Conservation (phyloP, 2,797 vertebrate species). For the Oreonectes daqikongensis region DNA sequence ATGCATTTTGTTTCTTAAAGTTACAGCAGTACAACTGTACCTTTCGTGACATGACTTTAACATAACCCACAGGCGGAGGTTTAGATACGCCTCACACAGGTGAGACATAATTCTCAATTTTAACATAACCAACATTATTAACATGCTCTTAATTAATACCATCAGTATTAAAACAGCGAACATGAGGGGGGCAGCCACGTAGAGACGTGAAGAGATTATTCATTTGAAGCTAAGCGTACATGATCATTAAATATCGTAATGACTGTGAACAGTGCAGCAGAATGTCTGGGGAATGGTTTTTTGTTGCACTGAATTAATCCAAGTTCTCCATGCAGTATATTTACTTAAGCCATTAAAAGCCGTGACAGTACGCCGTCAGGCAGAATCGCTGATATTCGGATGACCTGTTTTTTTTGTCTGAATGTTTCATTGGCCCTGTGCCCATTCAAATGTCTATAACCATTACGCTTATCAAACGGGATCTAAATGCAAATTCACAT, state of each 20-base stretch:
- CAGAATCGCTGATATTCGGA: conserved; percentile 65
- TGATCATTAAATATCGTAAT: conserved; percentile 62
- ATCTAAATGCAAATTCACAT: conserved; percentile 42
- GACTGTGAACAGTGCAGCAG: conserved; percentile 46
- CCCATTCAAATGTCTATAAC: conserved; percentile 62
- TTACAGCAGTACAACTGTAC: not conserved
- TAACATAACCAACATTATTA: conserved; percentile 44
- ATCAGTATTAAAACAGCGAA: conserved; percentile 23
- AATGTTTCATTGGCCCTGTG: conserved; percentile 40
- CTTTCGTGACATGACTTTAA: conserved; percentile 18
- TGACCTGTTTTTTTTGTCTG: conserved; percentile 60
- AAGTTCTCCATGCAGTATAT: conserved; percentile 59
- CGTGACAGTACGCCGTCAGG: conserved; percentile 57
- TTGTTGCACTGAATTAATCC: conserved; percentile 63
- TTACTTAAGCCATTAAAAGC: conserved; percentile 64
- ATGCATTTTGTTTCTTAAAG: not conserved
- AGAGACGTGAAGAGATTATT: conserved; percentile 57
- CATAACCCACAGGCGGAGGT: conserved; percentile 7
- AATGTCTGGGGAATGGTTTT: conserved; percentile 62
- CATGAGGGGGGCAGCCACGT: conserved; percentile 24
- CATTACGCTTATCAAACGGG: conserved; percentile 54
- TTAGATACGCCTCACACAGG: conserved; percentile 12
- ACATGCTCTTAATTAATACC: conserved; percentile 41
- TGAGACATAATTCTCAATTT: conserved; percentile 26
- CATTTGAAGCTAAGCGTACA: conserved; percentile 55